A percentile compares a stretch with the other conserved stretches of the same genome.
phyloP scores from a whole-genome alignment of 2,888 invertebrate species.

The Catocala nupta region DNA sequence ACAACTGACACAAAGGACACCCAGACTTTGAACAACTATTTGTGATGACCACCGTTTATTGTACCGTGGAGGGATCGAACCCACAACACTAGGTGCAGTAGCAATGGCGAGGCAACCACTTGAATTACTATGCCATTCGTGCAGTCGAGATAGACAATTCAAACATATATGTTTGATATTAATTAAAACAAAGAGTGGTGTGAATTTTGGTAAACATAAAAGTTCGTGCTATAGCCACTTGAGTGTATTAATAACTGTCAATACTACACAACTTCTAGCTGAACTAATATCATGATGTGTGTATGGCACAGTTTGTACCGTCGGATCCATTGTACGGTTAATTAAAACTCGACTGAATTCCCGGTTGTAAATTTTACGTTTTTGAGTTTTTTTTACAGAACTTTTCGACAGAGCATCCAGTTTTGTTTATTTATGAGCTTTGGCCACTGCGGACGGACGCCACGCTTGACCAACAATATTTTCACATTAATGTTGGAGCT shows the following conservation, averaged over 20 bases:
- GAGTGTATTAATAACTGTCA: slow-evolving; percentile 6
- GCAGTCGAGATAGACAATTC: no score
- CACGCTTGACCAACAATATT: slow-evolving; percentile 78
- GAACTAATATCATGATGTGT: slow-evolving; percentile 39
- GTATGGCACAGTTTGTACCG: slow-evolving; percentile 31
- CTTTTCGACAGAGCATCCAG: slow-evolving; percentile 85
- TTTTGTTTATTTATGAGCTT: slow-evolving; percentile 87
- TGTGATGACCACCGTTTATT: no score
- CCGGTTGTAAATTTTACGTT: slow-evolving; percentile 82
- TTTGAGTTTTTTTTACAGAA: slow-evolving; percentile 73
- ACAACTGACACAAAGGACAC: no score
- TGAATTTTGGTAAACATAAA: no score
- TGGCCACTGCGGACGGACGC: slow-evolving; percentile 74
- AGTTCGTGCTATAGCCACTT: neutral
- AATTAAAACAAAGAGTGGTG: no score
- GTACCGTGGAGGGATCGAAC: no score
- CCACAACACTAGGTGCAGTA: no score
- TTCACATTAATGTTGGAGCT: slow-evolving; percentile 73
- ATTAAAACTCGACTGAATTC: slow-evolving; percentile 83
- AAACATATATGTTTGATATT: no score
- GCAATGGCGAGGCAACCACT: no score
- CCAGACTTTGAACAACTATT: no score
- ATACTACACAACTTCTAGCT: slow-evolving; percentile 22
- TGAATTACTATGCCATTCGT: no score
- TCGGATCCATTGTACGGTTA: slow-evolving; percentile 71